Percentiles rank a stretch among this genome's conserved stretches.
Conservation (phyloP, 2,888 invertebrate genomes). For the Agrochola lychnidis region DNA sequence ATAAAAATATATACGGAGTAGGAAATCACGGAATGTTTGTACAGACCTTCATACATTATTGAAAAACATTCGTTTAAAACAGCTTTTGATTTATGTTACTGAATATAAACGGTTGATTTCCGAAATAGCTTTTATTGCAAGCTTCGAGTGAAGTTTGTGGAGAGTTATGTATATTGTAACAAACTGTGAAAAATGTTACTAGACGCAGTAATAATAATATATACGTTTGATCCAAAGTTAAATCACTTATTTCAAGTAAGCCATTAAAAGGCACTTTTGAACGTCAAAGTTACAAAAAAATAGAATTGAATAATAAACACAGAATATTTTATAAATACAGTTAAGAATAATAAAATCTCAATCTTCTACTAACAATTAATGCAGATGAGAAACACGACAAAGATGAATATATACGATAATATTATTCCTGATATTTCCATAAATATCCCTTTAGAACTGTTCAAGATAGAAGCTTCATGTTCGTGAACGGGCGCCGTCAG, state of each 20-base stretch:
- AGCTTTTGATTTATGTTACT: slow-evolving; percentile 52
- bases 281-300: too few species aligned
- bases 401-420: neutral
- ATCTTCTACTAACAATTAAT: neutral
- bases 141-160: slow-evolving; percentile 23
- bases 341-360: neutral
- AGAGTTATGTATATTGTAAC: slow-evolving; percentile 2
- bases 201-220: neutral
- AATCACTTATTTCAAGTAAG: too few species aligned
- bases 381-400: neutral
- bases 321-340: neutral
- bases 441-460: slow-evolving; percentile 17
- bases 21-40: slow-evolving; percentile 56
- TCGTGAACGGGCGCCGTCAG: too few species aligned
- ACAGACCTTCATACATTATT: slow-evolving; percentile 57
- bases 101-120: slow-evolving; percentile 38
- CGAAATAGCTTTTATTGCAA: slow-evolving; percentile 44
- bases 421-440: slow-evolving; percentile 8
- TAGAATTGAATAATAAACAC: too few species aligned
- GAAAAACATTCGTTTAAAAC: slow-evolving; percentile 59
- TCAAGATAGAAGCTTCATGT: slow-evolving; percentile 34
- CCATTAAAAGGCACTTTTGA: too few species aligned
- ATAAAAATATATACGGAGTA: slow-evolving; percentile 44
- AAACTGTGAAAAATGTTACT: neutral
- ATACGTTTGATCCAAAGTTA: too few species aligned